Percentiles rank a stretch among this genome's conserved stretches.
phyloP scores from a whole-genome alignment of 1,140 invertebrate genomes.

The Eueides isabella region DNA sequence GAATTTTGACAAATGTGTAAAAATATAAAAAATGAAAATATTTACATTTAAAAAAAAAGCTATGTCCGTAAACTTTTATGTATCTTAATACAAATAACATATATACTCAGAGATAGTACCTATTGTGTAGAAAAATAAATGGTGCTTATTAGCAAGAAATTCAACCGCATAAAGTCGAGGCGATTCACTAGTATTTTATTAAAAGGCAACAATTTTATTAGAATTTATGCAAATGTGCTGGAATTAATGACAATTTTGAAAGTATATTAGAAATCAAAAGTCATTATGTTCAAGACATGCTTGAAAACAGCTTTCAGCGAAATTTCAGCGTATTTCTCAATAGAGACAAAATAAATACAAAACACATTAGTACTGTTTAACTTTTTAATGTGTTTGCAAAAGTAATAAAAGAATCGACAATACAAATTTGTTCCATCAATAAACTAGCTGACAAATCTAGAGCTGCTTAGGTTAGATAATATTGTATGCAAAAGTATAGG shows the following conservation, averaged over 20 bases:
- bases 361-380: neutral
- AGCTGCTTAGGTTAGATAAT: neutral
- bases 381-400: slow-evolving; percentile 8
- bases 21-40: too few relatives aligned
- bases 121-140: too few relatives aligned
- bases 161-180: too few relatives aligned
- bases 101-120: too few relatives aligned
- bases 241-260: neutral
- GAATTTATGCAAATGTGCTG: neutral
- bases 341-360: slow-evolving; percentile 6
- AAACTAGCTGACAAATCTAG: neutral
- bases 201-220: neutral
- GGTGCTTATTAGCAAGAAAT: too few relatives aligned
- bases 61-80: too few relatives aligned
- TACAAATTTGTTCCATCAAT: neutral
- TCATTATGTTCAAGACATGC: neutral
- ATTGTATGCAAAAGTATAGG: neutral
- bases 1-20: too few relatives aligned
- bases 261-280: neutral
- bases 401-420: neutral
- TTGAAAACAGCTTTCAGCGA: neutral
- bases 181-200: neutral
- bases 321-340: neutral
- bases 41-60: too few relatives aligned
- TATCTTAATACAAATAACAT: too few relatives aligned